A percentile compares a stretch with the other conserved stretches of the same genome.
These are phyloP conservation scores for Tympanoctomys barrerae DNA, from an alignment of 2,797 vertebrate species.

Conservation along the genomic window DNA sequence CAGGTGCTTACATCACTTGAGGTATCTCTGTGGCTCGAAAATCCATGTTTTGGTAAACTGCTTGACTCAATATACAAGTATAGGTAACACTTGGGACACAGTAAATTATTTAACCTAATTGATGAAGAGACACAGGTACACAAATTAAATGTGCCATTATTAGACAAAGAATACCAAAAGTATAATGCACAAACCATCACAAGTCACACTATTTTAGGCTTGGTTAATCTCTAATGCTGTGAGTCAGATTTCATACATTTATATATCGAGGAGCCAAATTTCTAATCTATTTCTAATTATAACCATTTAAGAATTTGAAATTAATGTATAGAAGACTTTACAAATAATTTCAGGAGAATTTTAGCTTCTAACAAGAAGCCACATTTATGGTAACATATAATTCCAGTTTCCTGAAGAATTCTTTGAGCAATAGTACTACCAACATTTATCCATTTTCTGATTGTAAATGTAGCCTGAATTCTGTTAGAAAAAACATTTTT, in stretches of 20 bases:
- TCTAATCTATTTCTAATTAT: constrained; percentile 46
- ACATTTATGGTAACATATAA: neutral
- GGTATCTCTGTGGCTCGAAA: too few relatives aligned
- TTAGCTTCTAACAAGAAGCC: constrained; percentile 24
- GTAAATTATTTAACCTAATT: neutral
- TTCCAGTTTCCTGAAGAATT: constrained; percentile 41
- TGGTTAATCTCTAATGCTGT: constrained; percentile 18
- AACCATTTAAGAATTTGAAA: constrained; percentile 7
- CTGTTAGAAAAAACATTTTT: neutral
- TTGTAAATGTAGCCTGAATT: constrained; percentile 17
- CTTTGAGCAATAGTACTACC: neutral
- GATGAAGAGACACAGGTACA: neutral
- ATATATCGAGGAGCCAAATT: neutral
- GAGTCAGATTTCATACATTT: constrained; percentile 28
- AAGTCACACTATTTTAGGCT: neutral
- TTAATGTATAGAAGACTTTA: neutral
- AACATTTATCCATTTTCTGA: neutral
- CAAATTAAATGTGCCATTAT: constrained; percentile 18
- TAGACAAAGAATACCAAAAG: constrained; percentile 17
- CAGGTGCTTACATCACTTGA: too few relatives aligned
- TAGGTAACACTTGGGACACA: neutral
- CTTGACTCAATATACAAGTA: neutral
- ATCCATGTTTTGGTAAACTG: neutral
- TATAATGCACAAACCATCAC: neutral
- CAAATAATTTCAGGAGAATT: constrained; percentile 14